Evolutionary conservation across 2,113 vertebrate genomes (phyloP).

Genomic region (Polypterus bichir): DNA sequence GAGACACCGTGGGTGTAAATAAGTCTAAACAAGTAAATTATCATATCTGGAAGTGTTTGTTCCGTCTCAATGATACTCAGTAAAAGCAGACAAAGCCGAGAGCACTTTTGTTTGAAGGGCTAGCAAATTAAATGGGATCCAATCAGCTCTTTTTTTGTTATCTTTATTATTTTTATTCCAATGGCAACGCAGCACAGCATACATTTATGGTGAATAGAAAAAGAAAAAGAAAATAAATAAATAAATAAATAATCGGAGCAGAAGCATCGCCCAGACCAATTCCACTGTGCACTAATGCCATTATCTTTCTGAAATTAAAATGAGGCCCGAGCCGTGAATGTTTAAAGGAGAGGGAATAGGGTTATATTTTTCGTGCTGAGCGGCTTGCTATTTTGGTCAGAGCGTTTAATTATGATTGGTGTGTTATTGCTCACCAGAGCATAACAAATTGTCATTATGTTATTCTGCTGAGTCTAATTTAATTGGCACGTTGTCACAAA

Average conservation of each 20-base stretch:
- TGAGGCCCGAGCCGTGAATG: constrained; percentile 68
- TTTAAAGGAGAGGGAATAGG: constrained; percentile 69
- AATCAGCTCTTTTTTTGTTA: not conserved
- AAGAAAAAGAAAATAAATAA: not conserved
- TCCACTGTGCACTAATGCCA: constrained; percentile 53
- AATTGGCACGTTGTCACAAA: constrained; percentile 96
- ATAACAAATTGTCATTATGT: constrained; percentile 95
- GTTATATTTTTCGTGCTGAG: constrained; percentile 68
- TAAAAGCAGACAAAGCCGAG: not conserved
- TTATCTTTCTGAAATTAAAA: constrained; percentile 71
- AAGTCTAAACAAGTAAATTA: not conserved
- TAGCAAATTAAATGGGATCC: not conserved
- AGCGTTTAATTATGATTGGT: constrained; percentile 93
- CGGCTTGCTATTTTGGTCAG: constrained; percentile 70
- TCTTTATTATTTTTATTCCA: not conserved
- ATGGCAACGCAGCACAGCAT: not conserved
- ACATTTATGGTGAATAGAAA: not conserved
- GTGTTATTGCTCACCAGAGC: constrained; percentile 88
- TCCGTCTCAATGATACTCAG: not conserved
- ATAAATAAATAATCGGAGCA: not conserved
- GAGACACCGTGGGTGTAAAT: not conserved
- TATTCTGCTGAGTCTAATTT: constrained; percentile 93
- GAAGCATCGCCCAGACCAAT: constrained; percentile 22
- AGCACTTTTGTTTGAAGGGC: not conserved
- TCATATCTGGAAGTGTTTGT: not conserved